These are phyloP conservation scores for Acipenser ruthenus DNA, from an alignment of 2,797 vertebrate species.

Conservation along the genomic window DNA sequence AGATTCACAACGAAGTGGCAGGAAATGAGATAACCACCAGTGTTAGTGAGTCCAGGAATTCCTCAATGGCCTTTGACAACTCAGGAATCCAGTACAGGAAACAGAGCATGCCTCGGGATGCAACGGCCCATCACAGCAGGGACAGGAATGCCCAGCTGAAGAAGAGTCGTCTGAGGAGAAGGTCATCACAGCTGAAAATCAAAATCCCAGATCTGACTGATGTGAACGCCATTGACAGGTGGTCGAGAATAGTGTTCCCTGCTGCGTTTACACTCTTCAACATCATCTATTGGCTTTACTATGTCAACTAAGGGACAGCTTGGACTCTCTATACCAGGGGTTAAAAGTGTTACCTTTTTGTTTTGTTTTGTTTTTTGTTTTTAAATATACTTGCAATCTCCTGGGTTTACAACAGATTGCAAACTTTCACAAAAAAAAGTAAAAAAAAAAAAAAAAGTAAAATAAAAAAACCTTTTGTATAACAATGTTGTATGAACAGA, in stretches of 20 bases:
- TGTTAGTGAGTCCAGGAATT: conserved; percentile 77
- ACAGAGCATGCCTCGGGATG: conserved; percentile 64
- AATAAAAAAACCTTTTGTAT: conserved; percentile 50
- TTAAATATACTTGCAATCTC: conserved; percentile 20
- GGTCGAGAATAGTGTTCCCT: conserved; percentile 95
- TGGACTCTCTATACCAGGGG: conserved; percentile 41
- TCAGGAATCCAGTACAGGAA: conserved; percentile 91
- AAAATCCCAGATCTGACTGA: conserved; percentile 98
- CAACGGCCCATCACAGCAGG: conserved; percentile 62
- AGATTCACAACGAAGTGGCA: conserved; percentile 92
- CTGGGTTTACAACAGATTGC: conserved; percentile 22
- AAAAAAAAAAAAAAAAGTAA: conserved; percentile 6
- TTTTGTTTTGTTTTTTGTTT: conserved; percentile 18
- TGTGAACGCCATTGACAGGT: conserved; percentile 94
- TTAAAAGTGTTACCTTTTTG: conserved; percentile 22
- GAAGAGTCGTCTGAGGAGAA: conserved; percentile 79
- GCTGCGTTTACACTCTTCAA: conserved; percentile 93
- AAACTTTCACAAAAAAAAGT: conserved; percentile 20
- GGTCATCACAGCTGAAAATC: conserved; percentile 93
- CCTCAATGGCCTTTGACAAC: conserved; percentile 81
- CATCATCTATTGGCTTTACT: conserved; percentile 97
- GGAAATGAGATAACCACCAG: conserved; percentile 78
- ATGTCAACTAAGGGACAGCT: conserved; percentile 78
- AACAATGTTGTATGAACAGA: conserved; percentile 54
- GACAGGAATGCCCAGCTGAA: conserved; percentile 69